Evolutionary conservation across 1,140 invertebrate genomes (phyloP).

Genomic region (Ceratina japonica): DNA sequence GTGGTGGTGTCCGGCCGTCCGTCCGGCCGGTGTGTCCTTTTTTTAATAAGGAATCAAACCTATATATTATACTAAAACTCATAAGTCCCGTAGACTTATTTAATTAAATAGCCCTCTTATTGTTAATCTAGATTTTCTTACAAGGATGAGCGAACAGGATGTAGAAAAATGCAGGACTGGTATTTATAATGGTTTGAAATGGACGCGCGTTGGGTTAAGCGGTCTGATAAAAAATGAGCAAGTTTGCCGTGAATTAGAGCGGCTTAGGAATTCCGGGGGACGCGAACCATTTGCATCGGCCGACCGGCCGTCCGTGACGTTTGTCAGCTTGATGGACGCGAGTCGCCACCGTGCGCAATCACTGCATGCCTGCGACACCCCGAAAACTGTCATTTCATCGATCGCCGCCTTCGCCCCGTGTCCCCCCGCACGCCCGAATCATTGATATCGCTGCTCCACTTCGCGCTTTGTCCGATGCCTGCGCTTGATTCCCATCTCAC

Average conservation of each 20-base stretch:
- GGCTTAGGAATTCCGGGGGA: constrained; percentile 11
- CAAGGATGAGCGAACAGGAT: too few relatives aligned
- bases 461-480: constrained; percentile 4
- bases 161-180: too few relatives aligned
- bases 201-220: too few relatives aligned
- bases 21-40: too few relatives aligned
- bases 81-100: too few relatives aligned
- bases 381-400: constrained; percentile 42
- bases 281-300: constrained; percentile 25
- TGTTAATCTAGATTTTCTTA: too few relatives aligned
- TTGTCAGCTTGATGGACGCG: constrained; percentile 42
- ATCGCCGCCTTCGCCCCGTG: constrained; percentile 9
- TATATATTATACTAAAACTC: too few relatives aligned
- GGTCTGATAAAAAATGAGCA: constrained; percentile 20
- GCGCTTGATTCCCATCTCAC: constrained; percentile 25
- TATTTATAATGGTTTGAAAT: too few relatives aligned
- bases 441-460: constrained; percentile 30
- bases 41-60: too few relatives aligned
- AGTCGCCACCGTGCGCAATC: constrained; percentile 36
- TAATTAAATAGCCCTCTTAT: too few relatives aligned
- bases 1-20: too few relatives aligned
- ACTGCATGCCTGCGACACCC: constrained; percentile 12
- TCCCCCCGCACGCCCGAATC: constrained; percentile 15
- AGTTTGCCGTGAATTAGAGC: constrained; percentile 22
- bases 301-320: constrained; percentile 12